A percentile compares a stretch with the other conserved stretches of the same genome.
Evolutionary conservation across 1,140 invertebrate genomes (phyloP).

Genomic region (Cotesia glomerata): DNA sequence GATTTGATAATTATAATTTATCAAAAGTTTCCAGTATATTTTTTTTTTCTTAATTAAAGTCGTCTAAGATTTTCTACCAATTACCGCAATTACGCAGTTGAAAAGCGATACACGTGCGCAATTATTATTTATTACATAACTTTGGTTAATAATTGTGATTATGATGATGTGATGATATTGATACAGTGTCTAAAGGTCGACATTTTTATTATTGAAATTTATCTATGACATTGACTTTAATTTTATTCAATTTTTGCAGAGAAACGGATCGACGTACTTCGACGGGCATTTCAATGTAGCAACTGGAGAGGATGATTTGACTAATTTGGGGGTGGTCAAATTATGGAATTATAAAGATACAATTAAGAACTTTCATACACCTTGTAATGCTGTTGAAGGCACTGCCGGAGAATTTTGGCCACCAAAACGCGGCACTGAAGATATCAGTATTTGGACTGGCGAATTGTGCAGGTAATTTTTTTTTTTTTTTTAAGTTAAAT

Average conservation of each 20-base stretch:
- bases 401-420: constrained; percentile 81
- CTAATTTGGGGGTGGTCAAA: constrained; percentile 69
- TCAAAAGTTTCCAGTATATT: no score
- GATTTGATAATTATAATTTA: no score
- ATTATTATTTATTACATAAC: no score
- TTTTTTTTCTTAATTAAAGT: neutral
- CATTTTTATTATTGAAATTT: no score
- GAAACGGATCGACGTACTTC: constrained; percentile 74
- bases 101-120: no score
- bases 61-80: neutral
- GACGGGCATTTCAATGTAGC: constrained; percentile 78
- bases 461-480: constrained; percentile 70
- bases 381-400: constrained; percentile 68
- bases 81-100: no score
- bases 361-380: constrained; percentile 67
- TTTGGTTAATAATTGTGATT: no score
- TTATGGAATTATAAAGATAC: constrained; percentile 73
- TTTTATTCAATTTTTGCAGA: constrained; percentile 59
- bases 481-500: constrained; percentile 2
- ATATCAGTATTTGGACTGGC: constrained; percentile 69
- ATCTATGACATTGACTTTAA: no score
- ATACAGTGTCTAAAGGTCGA: no score
- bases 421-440: constrained; percentile 65
- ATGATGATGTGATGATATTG: no score
- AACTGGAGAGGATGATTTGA: constrained; percentile 68